Evolutionary conservation across 2,888 invertebrate species (phyloP).

Genomic region (Tetanocera ferruginea): DNA sequence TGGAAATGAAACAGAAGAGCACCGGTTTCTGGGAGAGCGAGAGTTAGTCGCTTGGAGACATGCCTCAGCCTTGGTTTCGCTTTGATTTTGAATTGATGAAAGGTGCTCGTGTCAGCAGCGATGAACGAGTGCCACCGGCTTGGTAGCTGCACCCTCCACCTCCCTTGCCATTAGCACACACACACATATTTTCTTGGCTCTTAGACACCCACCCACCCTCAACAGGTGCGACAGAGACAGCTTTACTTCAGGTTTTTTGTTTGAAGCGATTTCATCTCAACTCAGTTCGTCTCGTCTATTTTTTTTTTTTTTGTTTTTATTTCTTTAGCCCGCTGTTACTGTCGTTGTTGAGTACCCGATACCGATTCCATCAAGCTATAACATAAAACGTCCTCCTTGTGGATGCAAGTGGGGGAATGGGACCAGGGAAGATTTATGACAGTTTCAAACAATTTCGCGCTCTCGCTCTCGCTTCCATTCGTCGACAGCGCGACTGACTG

Average conservation of each 20-base stretch:
- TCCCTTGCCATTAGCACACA: not conserved
- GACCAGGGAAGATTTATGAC: slow-evolving; percentile 68
- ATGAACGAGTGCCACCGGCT: slow-evolving; percentile 43
- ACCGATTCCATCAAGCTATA: slow-evolving; percentile 16
- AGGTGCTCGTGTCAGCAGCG: slow-evolving; percentile 33
- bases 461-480: slow-evolving; percentile 56
- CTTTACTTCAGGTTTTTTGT: no score
- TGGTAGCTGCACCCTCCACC: not conserved
- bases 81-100: slow-evolving; percentile 41
- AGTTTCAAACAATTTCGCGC: slow-evolving; percentile 64
- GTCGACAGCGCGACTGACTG: slow-evolving; percentile 47
- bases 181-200: not conserved
- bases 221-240: slow-evolving; percentile 17
- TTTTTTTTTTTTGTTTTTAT: slow-evolving; percentile 21
- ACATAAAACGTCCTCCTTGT: not conserved
- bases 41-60: not conserved
- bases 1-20: slow-evolving; percentile 24
- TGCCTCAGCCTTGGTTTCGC: not conserved
- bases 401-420: slow-evolving; percentile 45
- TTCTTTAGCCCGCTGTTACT: slow-evolving; percentile 10
- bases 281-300: slow-evolving; percentile 1
- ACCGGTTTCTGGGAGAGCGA: not conserved
- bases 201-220: not conserved
- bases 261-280: slow-evolving; percentile 11
- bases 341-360: slow-evolving; percentile 1